A percentile compares a stretch with the other conserved stretches of the same genome.
phyloP scores from a whole-genome alignment of 2,113 vertebrate genomes.

The Rhynchomys soricoides region DNA sequence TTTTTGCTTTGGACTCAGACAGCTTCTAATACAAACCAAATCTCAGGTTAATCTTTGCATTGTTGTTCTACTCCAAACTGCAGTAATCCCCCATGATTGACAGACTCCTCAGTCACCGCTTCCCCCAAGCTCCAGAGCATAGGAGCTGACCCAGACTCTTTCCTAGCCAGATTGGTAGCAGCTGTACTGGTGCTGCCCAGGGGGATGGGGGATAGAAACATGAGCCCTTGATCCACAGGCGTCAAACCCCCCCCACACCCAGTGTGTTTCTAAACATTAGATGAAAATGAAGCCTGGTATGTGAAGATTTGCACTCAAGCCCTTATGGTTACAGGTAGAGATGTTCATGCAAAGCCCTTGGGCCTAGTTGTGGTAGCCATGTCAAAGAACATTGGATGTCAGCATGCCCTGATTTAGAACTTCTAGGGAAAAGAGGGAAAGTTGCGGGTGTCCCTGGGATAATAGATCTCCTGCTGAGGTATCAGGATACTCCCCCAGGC shows the following conservation, averaged over 20 bases:
- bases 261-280: neutral
- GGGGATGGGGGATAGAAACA: neutral
- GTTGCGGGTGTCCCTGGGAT: neutral
- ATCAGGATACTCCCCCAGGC: neutral
- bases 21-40: neutral
- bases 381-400: no score
- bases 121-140: neutral
- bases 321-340: neutral
- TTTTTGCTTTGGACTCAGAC: neutral
- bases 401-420: neutral
- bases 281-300: neutral
- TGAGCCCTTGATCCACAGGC: neutral
- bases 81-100: neutral
- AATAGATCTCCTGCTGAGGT: neutral
- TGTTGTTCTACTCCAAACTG: neutral
- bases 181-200: neutral
- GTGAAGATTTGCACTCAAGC: neutral
- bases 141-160: neutral
- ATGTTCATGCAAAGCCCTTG: neutral
- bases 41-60: conserved; percentile 54
- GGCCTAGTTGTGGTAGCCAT: neutral
- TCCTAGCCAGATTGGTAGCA: neutral
- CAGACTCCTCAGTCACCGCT: neutral
- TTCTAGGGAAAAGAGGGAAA: neutral
- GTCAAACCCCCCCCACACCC: neutral